Conservation (phyloP, 92 coral and sea anemone genomes). For the Metridium senile region DNA sequence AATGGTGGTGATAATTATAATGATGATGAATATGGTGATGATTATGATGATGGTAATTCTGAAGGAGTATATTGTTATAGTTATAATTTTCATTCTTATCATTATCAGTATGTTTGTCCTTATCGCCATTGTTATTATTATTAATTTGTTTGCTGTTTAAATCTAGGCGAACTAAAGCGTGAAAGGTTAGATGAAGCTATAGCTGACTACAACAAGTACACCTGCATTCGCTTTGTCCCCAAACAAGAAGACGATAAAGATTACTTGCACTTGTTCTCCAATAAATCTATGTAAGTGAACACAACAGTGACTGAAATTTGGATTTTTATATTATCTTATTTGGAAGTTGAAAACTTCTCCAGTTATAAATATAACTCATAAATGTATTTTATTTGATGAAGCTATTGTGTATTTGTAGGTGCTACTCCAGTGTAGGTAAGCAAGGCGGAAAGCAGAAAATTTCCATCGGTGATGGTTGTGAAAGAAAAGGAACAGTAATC, state of each 20-base stretch:
- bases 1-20: too few species aligned
- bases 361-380: too few species aligned
- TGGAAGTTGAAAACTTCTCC: too few species aligned
- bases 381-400: too few species aligned
- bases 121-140: background rate
- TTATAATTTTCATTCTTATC: too few species aligned
- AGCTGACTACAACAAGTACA: slow-evolving; percentile 48
- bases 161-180: slow-evolving; percentile 33
- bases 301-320: background rate
- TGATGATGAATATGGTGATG: too few species aligned
- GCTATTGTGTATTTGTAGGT: too few species aligned
- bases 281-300: slow-evolving; percentile 63
- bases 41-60: too few species aligned
- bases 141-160: background rate
- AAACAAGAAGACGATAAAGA: slow-evolving; percentile 39
- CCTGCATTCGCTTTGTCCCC: slow-evolving; percentile 69
- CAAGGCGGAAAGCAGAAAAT: slow-evolving; percentile 78
- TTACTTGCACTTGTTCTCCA: slow-evolving; percentile 58
- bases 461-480: slow-evolving; percentile 93
- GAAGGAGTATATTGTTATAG: too few species aligned
- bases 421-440: slow-evolving; percentile 90
- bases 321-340: too few species aligned
- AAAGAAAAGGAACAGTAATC: slow-evolving; percentile 80
- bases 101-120: too few species aligned
- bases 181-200: slow-evolving; percentile 58